These are phyloP conservation scores for Napeogenes sylphis DNA, from an alignment of 2,888 invertebrate genomes.

Conservation along the genomic window DNA sequence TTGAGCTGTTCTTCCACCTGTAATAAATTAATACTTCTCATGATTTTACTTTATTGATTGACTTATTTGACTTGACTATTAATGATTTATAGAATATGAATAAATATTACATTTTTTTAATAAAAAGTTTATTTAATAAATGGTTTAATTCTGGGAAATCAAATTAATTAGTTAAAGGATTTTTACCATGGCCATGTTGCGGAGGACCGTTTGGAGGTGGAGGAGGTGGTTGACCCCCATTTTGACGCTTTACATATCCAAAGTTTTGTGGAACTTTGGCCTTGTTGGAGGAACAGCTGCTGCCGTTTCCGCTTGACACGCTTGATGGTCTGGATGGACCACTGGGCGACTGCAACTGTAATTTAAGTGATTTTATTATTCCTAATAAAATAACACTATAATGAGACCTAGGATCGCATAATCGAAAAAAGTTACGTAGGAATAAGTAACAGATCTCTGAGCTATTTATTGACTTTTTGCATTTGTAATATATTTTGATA, in stretches of 20 bases:
- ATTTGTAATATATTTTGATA: no score
- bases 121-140: no score
- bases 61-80: no score
- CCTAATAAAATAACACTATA: neutral
- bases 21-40: conserved; percentile 4
- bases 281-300: conserved; percentile 75
- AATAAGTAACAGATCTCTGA: no score
- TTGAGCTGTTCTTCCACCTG: conserved; percentile 84
- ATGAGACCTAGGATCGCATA: no score
- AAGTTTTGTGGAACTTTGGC: conserved; percentile 90
- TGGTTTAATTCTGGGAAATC: neutral
- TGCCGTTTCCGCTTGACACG: conserved; percentile 74
- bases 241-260: conserved; percentile 88
- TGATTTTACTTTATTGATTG: no score
- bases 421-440: no score
- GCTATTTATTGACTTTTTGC: no score
- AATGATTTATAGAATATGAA: no score
- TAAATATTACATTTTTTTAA: no score
- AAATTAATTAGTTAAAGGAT: neutral
- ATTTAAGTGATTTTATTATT: conserved; percentile 13
- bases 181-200: conserved; percentile 54
- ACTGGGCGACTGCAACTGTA: conserved; percentile 73
- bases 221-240: conserved; percentile 76
- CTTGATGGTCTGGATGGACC: conserved; percentile 69
- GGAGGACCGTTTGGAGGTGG: conserved; percentile 59